Evolutionary conservation across 2,797 vertebrate genomes (phyloP).

Genomic region (Cuculus canorus): DNA sequence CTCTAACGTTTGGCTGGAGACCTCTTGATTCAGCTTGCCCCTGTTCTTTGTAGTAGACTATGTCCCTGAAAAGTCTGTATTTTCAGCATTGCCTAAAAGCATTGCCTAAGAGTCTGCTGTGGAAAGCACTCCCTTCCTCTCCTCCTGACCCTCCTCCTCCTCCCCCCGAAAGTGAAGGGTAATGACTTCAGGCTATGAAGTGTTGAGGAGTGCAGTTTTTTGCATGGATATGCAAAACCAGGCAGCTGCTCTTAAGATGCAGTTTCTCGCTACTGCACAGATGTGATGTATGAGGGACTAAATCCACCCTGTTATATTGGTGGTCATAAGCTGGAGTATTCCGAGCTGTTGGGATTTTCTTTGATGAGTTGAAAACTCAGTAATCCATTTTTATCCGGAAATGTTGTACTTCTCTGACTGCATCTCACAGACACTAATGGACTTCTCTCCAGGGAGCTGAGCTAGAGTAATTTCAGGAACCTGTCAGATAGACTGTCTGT

Average conservation of each 20-base stretch:
- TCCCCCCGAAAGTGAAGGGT: rapidly evolving
- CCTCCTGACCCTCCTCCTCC: not conserved
- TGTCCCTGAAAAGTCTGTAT: not conserved
- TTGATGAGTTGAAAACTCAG: not conserved
- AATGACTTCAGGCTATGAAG: not conserved
- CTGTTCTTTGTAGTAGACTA: not conserved
- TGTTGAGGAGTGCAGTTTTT: not conserved
- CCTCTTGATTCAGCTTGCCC: not conserved
- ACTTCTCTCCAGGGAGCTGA: not conserved
- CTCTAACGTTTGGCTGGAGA: not conserved
- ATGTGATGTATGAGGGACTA: not conserved
- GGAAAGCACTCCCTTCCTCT: not conserved
- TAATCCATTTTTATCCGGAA: not conserved
- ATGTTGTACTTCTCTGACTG: not conserved
- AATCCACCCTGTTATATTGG: not conserved
- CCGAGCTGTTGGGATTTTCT: not conserved
- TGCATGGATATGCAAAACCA: not conserved
- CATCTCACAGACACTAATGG: not conserved
- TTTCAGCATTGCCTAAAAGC: not conserved
- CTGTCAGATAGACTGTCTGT: not conserved
- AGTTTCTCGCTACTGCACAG: not conserved
- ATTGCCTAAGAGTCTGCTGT: not conserved
- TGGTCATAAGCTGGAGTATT: not conserved
- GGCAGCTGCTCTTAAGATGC: not conserved
- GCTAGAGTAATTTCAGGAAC: not conserved